Conservation (phyloP, 2,113 vertebrate genomes). For the Theristicus caerulescens region DNA sequence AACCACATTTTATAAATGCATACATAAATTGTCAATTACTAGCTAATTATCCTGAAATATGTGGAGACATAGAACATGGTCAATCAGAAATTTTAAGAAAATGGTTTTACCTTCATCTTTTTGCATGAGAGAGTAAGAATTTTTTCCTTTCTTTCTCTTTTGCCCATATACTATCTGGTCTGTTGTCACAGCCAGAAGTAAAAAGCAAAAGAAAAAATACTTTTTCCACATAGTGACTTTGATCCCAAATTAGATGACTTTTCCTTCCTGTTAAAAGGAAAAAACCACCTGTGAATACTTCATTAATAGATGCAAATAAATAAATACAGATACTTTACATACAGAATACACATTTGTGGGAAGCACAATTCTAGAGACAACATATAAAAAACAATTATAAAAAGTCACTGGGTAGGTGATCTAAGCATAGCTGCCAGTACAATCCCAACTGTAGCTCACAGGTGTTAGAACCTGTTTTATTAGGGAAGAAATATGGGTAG, state of each 20-base stretch:
- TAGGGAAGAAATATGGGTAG: not conserved
- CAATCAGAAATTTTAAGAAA: constrained; percentile 6
- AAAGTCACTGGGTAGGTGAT: not conserved
- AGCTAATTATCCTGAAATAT: not conserved
- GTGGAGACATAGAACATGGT: not conserved
- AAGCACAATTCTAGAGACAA: not conserved
- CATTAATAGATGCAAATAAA: not conserved
- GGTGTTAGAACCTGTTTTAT: not conserved
- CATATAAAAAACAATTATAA: not conserved
- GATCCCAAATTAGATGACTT: constrained; percentile 35
- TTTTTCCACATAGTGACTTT: constrained; percentile 75
- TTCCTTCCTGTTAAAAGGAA: constrained; percentile 22
- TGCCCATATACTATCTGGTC: constrained; percentile 66
- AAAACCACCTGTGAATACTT: not conserved
- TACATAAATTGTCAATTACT: not conserved
- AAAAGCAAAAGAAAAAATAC: constrained; percentile 53
- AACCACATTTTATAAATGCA: not conserved
- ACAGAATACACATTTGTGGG: not conserved
- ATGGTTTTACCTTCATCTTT: constrained; percentile 71
- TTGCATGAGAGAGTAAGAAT: constrained; percentile 56
- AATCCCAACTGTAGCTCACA: not conserved
- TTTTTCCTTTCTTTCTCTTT: constrained; percentile 68
- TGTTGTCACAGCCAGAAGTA: constrained; percentile 67
- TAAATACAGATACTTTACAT: not conserved
- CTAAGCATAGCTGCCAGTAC: not conserved